Percentiles rank a stretch among this genome's conserved stretches.
phyloP scores from a whole-genome alignment of 2,113 vertebrate species.

The Fukomys damarensis region DNA sequence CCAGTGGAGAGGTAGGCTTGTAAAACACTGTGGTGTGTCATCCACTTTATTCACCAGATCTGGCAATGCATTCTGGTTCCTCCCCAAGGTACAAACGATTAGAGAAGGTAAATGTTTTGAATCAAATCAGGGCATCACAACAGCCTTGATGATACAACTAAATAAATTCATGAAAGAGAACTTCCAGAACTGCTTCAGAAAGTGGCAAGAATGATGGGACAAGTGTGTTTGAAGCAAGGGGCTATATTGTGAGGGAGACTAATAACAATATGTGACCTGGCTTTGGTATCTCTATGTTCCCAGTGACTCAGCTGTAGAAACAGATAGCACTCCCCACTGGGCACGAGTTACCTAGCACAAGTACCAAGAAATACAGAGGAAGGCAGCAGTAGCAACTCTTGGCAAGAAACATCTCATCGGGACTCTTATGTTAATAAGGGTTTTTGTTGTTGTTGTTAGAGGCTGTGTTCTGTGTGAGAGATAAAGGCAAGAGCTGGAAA shows the following conservation, averaged over 20 bases:
- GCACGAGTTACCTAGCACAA: conserved; percentile 6
- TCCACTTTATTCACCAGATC: background rate
- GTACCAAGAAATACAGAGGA: background rate
- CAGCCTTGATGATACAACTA: background rate
- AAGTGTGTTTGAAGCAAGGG: background rate
- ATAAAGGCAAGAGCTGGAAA: conserved; percentile 44
- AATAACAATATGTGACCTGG: background rate
- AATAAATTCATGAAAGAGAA: background rate
- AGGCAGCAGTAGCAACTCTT: background rate
- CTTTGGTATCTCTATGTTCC: background rate
- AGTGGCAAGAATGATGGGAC: background rate
- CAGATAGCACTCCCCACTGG: background rate
- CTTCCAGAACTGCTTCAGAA: background rate
- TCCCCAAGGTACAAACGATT: background rate
- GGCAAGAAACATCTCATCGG: background rate
- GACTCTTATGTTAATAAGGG: background rate
- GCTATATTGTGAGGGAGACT: background rate
- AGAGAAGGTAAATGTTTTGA: background rate
- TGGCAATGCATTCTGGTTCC: background rate
- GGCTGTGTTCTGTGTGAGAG: background rate
- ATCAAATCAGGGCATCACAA: background rate
- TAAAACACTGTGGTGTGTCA: background rate
- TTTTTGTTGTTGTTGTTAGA: background rate
- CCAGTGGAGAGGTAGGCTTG: background rate
- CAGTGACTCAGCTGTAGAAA: background rate